Evolutionary conservation across 1,140 invertebrate genomes (phyloP), one percentile per base, ranked within the genome.

Genomic region (Lordiphosa stackelbergi): DNA sequence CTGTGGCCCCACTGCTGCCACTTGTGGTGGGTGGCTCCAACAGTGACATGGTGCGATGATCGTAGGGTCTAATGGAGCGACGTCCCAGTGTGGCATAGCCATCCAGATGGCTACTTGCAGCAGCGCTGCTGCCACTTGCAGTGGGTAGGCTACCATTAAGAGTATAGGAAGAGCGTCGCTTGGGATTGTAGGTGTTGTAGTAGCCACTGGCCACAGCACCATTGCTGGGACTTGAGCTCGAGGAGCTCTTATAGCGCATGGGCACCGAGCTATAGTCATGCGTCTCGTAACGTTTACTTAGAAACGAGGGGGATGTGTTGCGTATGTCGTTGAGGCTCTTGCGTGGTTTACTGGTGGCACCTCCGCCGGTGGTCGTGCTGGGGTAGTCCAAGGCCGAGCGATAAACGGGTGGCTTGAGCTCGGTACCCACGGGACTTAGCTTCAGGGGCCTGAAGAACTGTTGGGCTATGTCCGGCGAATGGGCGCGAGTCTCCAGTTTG

Each of bases 151-250:
- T 74, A 19, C 77, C 81, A 34, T 87, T 87, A 3, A 79, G 37
- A 0, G 81, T 86, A 40, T 85, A 87, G 3, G 86, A 87, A 6
- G 85, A 87, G 38, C 86, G 66, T 22, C 86, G 66, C 53, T 87
- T 87, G 2, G 86, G 84, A 66, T 79, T 86, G 46, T 87, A 87
- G 7, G 86, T 87, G 22, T 72, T 87, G 56, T 87, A 87, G 41
- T 86, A 86, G 28, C 63, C 66, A 28, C 58, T 71, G 41, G 68
- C 46, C 5, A 66, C 45, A n/a, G 69, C 55, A 6, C 69, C 72
- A 31, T 85, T 85, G 46, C 73, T 74, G n/a, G 85, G 73, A 71
- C 85, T 86, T 1, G 85, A 85, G 11, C 79, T 85, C 22, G 79
- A 74, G 3, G 79, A 85, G 45, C 64, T 72, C 37, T 87, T 86